phyloP scores from a whole-genome alignment of 92 coral and sea anemone species.

The Scolanthus callimorphus region DNA sequence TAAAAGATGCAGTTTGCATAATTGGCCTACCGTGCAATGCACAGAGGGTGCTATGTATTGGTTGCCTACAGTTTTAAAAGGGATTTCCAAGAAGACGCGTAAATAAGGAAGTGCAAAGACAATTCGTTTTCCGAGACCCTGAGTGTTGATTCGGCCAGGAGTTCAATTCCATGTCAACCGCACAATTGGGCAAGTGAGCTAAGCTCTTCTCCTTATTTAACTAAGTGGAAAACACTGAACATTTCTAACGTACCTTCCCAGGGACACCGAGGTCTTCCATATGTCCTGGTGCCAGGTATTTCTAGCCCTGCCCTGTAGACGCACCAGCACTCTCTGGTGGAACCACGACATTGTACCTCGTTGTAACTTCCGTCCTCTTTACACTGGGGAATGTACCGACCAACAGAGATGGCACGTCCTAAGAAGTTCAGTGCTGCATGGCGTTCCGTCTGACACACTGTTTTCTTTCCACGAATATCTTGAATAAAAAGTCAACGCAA shows the following conservation, averaged over 20 bases:
- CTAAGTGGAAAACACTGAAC: no score
- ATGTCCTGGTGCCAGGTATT: conserved; percentile 51
- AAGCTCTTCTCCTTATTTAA: no score
- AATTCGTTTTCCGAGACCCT: no score
- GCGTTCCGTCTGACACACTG: conserved; percentile 48
- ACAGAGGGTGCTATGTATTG: no score
- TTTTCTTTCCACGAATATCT: conserved; percentile 38
- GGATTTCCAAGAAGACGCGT: no score
- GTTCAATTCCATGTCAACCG: no score
- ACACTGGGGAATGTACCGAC: conserved; percentile 56
- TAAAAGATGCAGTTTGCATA: no score
- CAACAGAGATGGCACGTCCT: conserved; percentile 9
- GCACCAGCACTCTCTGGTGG: conserved; percentile 85
- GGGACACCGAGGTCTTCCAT: conserved; percentile 62
- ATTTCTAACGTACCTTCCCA: conserved; percentile 51
- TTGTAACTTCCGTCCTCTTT: conserved; percentile 73
- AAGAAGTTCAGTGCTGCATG: conserved; percentile 46
- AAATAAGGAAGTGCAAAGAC: no score
- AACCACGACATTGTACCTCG: conserved; percentile 66
- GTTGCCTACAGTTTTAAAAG: no score
- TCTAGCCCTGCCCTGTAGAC: conserved; percentile 65
- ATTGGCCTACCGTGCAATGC: no score
- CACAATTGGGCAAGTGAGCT: no score
- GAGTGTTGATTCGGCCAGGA: no score
- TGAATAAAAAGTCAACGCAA: neutral